These are phyloP conservation scores for Petroica traversi DNA, from an alignment of 2,113 vertebrate genomes.

Conservation along the genomic window DNA sequence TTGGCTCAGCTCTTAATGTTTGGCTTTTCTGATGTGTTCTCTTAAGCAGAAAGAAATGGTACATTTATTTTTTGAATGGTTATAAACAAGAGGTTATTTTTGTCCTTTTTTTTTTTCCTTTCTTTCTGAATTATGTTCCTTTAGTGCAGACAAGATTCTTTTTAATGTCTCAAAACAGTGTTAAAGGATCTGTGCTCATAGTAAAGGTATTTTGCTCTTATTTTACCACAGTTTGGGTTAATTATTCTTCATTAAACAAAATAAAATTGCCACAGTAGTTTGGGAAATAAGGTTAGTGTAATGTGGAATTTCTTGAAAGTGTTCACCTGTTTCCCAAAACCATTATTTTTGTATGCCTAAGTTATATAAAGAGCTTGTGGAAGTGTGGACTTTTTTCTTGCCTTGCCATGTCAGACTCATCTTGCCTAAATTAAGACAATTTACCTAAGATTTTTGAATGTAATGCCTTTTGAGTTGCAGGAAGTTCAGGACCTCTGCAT, in stretches of 20 bases:
- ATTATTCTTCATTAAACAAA: not conserved
- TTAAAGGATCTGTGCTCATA: not conserved
- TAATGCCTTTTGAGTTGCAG: not conserved
- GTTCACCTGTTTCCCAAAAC: not conserved
- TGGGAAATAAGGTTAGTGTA: not conserved
- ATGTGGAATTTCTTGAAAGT: not conserved
- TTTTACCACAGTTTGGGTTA: not conserved
- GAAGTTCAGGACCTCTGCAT: not conserved
- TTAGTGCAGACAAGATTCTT: not conserved
- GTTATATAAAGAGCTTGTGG: not conserved
- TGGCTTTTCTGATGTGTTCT: not conserved
- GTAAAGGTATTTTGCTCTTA: not conserved
- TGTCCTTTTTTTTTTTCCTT: not conserved
- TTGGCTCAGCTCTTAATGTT: constrained; percentile 9
- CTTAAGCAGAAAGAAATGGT: constrained; percentile 33
- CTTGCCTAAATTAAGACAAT: not conserved
- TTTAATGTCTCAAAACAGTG: not conserved
- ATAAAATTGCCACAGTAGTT: not conserved
- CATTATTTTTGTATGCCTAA: not conserved
- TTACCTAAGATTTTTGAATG: not conserved
- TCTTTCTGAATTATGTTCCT: not conserved
- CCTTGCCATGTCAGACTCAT: not conserved
- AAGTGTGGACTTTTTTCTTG: not conserved
- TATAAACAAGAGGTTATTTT: constrained; percentile 8
- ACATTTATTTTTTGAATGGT: constrained; percentile 30